These are phyloP conservation scores for Callospermophilus lateralis DNA, from an alignment of 2,113 vertebrate species.

Conservation along the genomic window DNA sequence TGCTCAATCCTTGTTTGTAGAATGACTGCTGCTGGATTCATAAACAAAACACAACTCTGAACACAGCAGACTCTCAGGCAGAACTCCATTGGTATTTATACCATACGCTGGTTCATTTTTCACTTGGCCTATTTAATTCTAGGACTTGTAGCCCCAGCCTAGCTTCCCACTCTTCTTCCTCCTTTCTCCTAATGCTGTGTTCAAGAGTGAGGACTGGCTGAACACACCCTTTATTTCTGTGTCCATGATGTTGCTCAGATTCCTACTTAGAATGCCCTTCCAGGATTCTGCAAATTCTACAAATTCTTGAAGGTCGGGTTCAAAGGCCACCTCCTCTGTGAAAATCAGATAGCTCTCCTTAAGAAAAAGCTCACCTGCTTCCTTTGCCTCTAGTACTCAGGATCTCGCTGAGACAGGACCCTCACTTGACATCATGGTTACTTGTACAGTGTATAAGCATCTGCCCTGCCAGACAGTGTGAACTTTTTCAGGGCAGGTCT, in stretches of 20 bases:
- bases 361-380: not conserved
- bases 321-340: not conserved
- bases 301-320: not conserved
- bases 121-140: not conserved
- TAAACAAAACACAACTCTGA: not conserved
- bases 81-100: not conserved
- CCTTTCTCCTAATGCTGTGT: not conserved
- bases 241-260: not conserved
- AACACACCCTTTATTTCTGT: not conserved
- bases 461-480: not conserved
- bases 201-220: not conserved
- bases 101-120: not conserved
- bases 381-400: not conserved
- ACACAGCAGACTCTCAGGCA: not conserved
- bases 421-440: fast-evolving
- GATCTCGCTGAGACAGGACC: not conserved
- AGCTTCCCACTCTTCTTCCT: not conserved
- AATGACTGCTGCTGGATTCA: not conserved
- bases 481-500: not conserved
- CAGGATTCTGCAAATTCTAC: not conserved
- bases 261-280: not conserved
- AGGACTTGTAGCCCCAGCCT: not conserved
- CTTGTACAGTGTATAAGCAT: fast-evolving
- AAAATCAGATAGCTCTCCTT: not conserved
- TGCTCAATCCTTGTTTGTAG: not conserved